Evolutionary conservation across 2,113 vertebrate species (phyloP), one percentile per base, ranked within the genome.

Genomic region (Brienomyrus brachyistius): DNA sequence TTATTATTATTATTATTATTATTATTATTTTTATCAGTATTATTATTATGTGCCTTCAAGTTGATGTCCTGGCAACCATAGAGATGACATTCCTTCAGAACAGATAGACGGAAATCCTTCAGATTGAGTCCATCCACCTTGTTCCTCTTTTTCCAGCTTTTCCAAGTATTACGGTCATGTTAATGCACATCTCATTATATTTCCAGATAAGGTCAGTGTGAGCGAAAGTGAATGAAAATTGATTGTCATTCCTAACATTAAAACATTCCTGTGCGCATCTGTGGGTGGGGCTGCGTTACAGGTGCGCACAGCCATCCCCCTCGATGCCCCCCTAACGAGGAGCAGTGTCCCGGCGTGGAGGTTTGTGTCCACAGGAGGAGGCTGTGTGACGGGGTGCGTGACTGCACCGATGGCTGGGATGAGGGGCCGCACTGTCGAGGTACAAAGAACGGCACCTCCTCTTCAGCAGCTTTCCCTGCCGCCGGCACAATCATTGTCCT

Each of bases 351-450:
- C 92, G 98, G 98, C 89, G 97, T 98, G 0, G 98, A 99, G 90
- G 92, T 98, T 2, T 99, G 98, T 92, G 95, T 99, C 40, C 97
- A 94, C 93, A 98, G 99, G 97, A 96, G 96, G 93, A 98, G 97
- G 56, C 96, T 99, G 89, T 99, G 98, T 94, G 97, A 99, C 0
- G 97, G 97, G 0, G 91, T 94, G 50, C 94, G 96, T 0, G 98
- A 99, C 96, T 99, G 98, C 89, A 91, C 95, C 0, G 98, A 99
- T 0, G 97, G 97, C 91, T 98, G 97, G 0, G 98, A 99, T 0
- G 98, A 99, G 93, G 98, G 98, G 0, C 91, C 98, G 0, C 98
- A 98, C 94, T 99, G 98, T 92, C 94, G 97, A 96, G 98, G 98
- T 99, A 97, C 19, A 2, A 27, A 47, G 27, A 21, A 70, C 9